Evolutionary conservation across 2,797 vertebrate genomes (phyloP), one percentile per base, ranked within the genome.

Genomic region (Chaenodraco wilsoni): DNA sequence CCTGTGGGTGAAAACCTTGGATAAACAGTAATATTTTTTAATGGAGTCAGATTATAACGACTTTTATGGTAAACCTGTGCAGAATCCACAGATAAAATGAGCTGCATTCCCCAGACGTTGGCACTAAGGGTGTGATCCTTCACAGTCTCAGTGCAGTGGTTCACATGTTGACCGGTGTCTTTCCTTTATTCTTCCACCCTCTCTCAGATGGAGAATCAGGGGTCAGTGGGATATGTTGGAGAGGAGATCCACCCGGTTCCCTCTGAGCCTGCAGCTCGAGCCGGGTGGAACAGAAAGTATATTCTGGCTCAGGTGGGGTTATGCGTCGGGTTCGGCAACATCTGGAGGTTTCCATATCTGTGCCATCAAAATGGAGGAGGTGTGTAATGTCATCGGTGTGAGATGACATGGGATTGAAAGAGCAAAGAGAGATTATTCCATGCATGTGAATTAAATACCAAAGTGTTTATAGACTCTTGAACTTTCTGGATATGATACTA

Each of bases 281-380:
- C 91, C 0, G 92, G 93, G 0, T 94, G 92, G 96, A 94, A 95
- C 88, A 97, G 92, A 73, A 97, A 97, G 82, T 97, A 97, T 71
- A 94, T 97, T 57, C 79, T 97, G 61, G 96, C 96, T 46, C 96
- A 97, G 72, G 93, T 97, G 70, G 96, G 96, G 41, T 97, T 97
- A 93, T 96, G 95, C 12, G 95, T 97, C 1, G 96, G 96, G 2
- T 93, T 97, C 0, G 95, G 95, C 3, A 96, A 96, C 17, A 93
- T 97, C 55, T 97, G 96, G 96, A 90, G 95, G 66, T 97, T 97
- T 86, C 96, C 96, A 0, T 97, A 96, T 79, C 84, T 97, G 74
- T 97, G 96, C 78, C 95, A 96, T 80, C 95, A 96, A 85, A 96
- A 96, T 5, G 96, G 96, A 83, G 95, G 95, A 89, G 96, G 96